A percentile compares a stretch with the other conserved stretches of the same genome.
These are phyloP conservation scores for Crocallis elinguaria DNA, from an alignment of 2,888 invertebrate genomes.

Conservation along the genomic window DNA sequence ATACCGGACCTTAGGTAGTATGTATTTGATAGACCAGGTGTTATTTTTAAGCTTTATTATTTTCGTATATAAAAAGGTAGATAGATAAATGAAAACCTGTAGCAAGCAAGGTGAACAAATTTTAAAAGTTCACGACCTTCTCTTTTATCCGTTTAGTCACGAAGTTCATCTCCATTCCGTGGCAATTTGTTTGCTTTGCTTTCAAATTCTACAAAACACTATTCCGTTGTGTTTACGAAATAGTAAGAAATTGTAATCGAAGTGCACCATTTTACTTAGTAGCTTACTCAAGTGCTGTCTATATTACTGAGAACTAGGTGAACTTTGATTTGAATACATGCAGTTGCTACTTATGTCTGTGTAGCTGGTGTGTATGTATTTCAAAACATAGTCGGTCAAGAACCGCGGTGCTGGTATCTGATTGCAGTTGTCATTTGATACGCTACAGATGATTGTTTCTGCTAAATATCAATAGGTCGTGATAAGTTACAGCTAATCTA, in stretches of 20 bases:
- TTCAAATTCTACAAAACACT: slow-evolving; percentile 36
- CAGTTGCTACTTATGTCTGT: slow-evolving; percentile 37
- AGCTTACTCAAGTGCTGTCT: slow-evolving; percentile 33
- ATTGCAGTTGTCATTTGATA: slow-evolving; percentile 31
- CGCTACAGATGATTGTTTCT: slow-evolving; percentile 20
- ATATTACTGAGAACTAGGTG: slow-evolving; percentile 58
- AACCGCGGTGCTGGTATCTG: slow-evolving; percentile 46
- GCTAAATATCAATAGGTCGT: slow-evolving; percentile 2
- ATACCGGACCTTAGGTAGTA: no score
- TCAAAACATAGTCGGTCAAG: slow-evolving; percentile 47
- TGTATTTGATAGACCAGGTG: no score
- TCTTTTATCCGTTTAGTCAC: slow-evolving; percentile 52
- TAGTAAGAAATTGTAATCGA: slow-evolving; percentile 38
- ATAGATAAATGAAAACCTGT: slow-evolving; percentile 39
- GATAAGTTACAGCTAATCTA: not conserved
- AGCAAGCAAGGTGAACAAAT: slow-evolving; percentile 60
- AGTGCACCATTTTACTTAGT: slow-evolving; percentile 30
- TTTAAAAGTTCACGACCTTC: slow-evolving; percentile 69
- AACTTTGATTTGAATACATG: slow-evolving; percentile 54
- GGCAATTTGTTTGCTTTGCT: slow-evolving; percentile 38
- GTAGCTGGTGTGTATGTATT: slow-evolving; percentile 34
- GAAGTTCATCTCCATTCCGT: slow-evolving; percentile 49
- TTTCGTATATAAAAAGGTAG: not conserved
- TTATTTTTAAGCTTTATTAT: not conserved
- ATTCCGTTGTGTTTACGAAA: slow-evolving; percentile 40